Conservation (phyloP, 2,888 invertebrate genomes). For the Tenthredo livida region DNA sequence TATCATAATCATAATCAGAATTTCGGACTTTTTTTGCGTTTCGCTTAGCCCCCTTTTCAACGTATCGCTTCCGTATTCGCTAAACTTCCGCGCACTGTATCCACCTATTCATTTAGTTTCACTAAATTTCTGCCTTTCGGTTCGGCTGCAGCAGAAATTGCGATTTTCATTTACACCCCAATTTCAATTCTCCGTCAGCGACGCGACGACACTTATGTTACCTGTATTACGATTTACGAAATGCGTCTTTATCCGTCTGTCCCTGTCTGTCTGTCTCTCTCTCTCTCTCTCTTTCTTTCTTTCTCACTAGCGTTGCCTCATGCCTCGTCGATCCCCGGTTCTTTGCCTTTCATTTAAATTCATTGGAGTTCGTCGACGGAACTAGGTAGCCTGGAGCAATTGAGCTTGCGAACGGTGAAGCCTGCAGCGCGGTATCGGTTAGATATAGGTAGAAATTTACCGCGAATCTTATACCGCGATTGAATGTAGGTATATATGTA, state of each 20-base stretch:
- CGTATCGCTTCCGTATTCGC: not conserved
- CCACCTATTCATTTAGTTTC: not conserved
- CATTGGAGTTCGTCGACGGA: slow-evolving; percentile 27
- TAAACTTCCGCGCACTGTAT: not conserved
- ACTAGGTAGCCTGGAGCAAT: not conserved
- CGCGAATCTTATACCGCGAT: not conserved
- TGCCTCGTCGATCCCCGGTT: slow-evolving; percentile 25
- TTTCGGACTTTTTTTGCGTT: not conserved
- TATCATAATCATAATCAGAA: not conserved
- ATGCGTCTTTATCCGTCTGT: slow-evolving; percentile 28
- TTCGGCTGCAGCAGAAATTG: not conserved
- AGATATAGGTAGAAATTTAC: not conserved
- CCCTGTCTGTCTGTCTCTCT: slow-evolving; percentile 30
- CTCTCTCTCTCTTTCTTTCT: slow-evolving; percentile 42
- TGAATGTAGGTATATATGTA: not conserved
- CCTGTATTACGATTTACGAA: slow-evolving; percentile 9
- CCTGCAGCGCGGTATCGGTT: not conserved
- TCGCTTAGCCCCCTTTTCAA: not conserved
- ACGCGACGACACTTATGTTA: not conserved
- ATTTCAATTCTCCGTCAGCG: not conserved
- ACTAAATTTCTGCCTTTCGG: not conserved
- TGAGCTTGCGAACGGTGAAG: not conserved
- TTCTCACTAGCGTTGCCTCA: slow-evolving; percentile 47
- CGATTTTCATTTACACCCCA: not conserved
- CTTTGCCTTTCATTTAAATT: slow-evolving; percentile 51